Percentiles rank a stretch among this genome's conserved stretches.
Conservation (phyloP, 2,113 vertebrate genomes). For the Notarius lentiginosus region DNA sequence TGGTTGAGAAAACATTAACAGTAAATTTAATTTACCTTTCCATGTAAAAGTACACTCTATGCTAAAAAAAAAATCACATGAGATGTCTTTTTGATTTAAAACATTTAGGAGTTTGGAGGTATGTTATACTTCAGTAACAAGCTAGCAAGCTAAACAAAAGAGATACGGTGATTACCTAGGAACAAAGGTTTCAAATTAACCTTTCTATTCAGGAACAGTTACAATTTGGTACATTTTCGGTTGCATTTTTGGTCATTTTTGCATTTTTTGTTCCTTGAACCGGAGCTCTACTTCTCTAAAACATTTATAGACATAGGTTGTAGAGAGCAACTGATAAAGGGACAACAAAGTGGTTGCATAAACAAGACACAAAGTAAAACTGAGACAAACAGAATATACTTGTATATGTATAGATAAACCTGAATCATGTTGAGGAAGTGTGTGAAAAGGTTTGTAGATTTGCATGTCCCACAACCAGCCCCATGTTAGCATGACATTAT, state of each 20-base stretch:
- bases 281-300: conserved; percentile 22
- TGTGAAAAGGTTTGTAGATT: conserved; percentile 22
- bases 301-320: not conserved
- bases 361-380: not conserved
- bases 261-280: not conserved
- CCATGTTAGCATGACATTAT: not conserved
- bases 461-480: conserved; percentile 19
- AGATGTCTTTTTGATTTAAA: not conserved
- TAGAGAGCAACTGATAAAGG: not conserved
- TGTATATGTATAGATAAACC: not conserved
- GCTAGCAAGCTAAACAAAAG: not conserved
- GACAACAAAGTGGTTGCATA: not conserved
- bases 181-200: not conserved
- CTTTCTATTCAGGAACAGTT: not conserved
- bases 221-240: not conserved
- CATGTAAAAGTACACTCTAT: not conserved
- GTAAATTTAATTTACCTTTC: not conserved
- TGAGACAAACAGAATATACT: not conserved
- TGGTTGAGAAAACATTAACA: not conserved
- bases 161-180: not conserved
- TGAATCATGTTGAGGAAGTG: not conserved
- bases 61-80: not conserved
- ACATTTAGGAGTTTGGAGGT: not conserved
- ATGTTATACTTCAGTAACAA: not conserved
- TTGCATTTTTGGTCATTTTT: not conserved